phyloP scores from a whole-genome alignment of 2,888 invertebrate species.

The Thysanoteuthis rhombus region DNA sequence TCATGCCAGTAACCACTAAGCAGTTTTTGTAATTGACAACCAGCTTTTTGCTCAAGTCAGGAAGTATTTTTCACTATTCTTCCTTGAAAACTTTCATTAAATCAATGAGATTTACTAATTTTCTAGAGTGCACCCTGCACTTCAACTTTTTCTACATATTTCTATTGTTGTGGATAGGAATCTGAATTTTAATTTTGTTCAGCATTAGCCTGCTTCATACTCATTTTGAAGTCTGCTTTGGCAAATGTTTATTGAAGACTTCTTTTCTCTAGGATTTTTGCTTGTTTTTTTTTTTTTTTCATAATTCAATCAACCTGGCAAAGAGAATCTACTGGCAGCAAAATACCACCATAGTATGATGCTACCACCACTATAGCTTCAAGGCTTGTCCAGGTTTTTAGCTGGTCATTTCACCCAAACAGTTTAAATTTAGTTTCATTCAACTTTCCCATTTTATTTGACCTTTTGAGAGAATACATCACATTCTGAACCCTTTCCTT shows the following conservation, averaged over 20 bases:
- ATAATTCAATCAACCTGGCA: not conserved
- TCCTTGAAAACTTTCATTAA: too few relatives aligned
- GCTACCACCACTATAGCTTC: not conserved
- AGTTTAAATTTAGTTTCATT: too few relatives aligned
- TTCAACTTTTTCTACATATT: not conserved
- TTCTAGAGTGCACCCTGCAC: not conserved
- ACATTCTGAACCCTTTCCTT: too few relatives aligned
- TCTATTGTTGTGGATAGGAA: not conserved
- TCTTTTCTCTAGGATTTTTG: not conserved
- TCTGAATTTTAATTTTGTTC: not conserved
- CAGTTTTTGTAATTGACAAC: too few relatives aligned
- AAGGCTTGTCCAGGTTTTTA: too few relatives aligned
- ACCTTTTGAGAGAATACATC: too few relatives aligned
- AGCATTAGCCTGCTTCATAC: not conserved
- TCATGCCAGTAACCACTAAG: too few relatives aligned
- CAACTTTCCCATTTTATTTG: too few relatives aligned
- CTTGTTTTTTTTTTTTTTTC: not conserved
- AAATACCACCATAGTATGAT: not conserved
- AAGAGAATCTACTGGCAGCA: not conserved
- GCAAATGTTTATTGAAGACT: too few relatives aligned
- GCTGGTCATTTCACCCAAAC: too few relatives aligned
- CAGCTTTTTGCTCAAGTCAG: too few relatives aligned
- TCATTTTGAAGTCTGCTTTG: not conserved
- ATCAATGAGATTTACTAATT: not conserved
- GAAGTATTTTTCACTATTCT: too few relatives aligned